These are phyloP conservation scores for Polymixis lichenea DNA, from an alignment of 2,888 invertebrate genomes.

Conservation along the genomic window DNA sequence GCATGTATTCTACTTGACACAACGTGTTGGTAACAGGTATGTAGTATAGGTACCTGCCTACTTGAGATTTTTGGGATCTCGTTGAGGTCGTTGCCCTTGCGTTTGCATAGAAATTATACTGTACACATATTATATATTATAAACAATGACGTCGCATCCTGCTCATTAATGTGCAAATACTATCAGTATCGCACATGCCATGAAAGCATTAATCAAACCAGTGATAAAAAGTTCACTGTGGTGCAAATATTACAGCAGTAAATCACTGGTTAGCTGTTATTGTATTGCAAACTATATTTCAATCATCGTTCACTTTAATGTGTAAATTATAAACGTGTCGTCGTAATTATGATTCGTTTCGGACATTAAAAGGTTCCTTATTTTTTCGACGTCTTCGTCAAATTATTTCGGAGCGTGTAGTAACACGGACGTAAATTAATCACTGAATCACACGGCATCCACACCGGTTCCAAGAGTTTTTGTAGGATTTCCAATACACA, in stretches of 20 bases:
- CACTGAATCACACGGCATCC: slow-evolving; percentile 64
- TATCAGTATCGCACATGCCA: slow-evolving; percentile 80
- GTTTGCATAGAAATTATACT: slow-evolving; percentile 65
- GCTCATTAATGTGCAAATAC: slow-evolving; percentile 75
- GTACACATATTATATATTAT: slow-evolving; percentile 58
- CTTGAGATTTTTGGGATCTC: slow-evolving; percentile 49
- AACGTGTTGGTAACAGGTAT: slow-evolving; percentile 7
- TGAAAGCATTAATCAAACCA: slow-evolving; percentile 84
- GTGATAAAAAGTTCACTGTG: slow-evolving; percentile 81
- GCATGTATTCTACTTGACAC: slow-evolving; percentile 56
- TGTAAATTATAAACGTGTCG: slow-evolving; percentile 70
- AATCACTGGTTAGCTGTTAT: slow-evolving; percentile 82
- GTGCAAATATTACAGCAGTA: slow-evolving; percentile 81
- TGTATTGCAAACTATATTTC: slow-evolving; percentile 74
- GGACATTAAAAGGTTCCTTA: slow-evolving; percentile 58
- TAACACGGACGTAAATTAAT: slow-evolving; percentile 67
- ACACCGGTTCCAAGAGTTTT: slow-evolving; percentile 62
- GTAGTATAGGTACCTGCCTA: slow-evolving; percentile 6
- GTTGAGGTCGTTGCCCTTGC: slow-evolving; percentile 53
- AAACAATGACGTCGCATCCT: slow-evolving; percentile 73
- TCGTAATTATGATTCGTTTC: slow-evolving; percentile 64
- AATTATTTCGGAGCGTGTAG: slow-evolving; percentile 64
- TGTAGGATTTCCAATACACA: slow-evolving; percentile 62
- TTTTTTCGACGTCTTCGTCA: slow-evolving; percentile 63
- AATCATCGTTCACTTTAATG: slow-evolving; percentile 73